phyloP scores from a whole-genome alignment of 2,113 vertebrate genomes.

The Mesocricetus auratus region DNA sequence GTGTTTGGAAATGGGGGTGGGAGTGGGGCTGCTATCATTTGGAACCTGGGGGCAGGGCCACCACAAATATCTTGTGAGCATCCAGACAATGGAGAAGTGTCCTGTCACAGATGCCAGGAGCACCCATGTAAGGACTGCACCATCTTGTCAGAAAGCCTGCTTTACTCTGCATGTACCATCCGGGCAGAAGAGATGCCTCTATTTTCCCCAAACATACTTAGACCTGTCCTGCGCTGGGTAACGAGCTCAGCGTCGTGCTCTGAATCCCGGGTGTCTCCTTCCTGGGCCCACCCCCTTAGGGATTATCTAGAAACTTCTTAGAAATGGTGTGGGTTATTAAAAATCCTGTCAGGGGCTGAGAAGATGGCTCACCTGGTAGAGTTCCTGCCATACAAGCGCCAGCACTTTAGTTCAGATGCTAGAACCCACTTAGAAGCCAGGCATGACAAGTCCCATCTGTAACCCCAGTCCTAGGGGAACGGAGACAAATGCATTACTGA shows the following conservation, averaged over 20 bases:
- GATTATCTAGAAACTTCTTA: not conserved
- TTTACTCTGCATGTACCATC: too few species aligned
- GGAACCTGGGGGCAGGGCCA: not conserved
- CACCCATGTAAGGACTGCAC: not conserved
- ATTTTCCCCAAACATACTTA: not conserved
- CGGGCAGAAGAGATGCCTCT: not conserved
- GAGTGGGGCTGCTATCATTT: not conserved
- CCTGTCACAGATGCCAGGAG: not conserved
- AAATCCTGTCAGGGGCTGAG: not conserved
- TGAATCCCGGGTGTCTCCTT: not conserved
- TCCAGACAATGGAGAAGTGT: not conserved
- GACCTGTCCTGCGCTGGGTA: not conserved
- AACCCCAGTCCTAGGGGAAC: not conserved
- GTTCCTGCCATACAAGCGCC: not conserved
- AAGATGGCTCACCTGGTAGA: too few species aligned
- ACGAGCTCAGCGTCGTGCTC: not conserved
- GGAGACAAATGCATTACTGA: fast-evolving
- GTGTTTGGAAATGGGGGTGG: not conserved
- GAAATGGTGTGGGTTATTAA: too few species aligned
- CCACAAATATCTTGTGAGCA: not conserved
- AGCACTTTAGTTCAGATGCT: too few species aligned
- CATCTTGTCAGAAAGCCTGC: not conserved
- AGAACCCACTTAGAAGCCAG: too few species aligned
- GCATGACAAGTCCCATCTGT: not conserved
- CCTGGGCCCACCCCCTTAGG: too few species aligned